A percentile compares a stretch with the other conserved stretches of the same genome.
Conservation (phyloP, 2,888 invertebrate species). For the Timandra comae region DNA sequence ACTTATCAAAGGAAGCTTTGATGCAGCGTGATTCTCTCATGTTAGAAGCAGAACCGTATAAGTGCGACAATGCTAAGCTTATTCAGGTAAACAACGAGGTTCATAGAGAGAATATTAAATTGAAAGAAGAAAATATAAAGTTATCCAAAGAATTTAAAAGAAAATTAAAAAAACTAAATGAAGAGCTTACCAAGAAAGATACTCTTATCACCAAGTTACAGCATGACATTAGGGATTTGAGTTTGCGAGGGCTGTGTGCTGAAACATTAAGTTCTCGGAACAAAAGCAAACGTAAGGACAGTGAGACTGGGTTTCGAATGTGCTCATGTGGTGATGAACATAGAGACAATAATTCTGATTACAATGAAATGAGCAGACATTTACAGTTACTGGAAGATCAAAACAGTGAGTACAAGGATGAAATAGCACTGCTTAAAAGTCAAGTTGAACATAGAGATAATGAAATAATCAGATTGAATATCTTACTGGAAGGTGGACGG, state of each 20-base stretch:
- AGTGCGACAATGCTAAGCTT: constrained; percentile 86
- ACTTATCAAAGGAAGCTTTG: constrained; percentile 81
- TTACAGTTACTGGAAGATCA: constrained; percentile 61
- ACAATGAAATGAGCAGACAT: constrained; percentile 58
- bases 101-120: constrained; percentile 79
- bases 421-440: constrained; percentile 51
- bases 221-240: constrained; percentile 60
- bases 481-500: constrained; percentile 83
- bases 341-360: constrained; percentile 54
- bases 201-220: constrained; percentile 55
- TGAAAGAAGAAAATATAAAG: constrained; percentile 80
- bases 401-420: constrained; percentile 53
- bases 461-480: constrained; percentile 82
- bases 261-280: constrained; percentile 63
- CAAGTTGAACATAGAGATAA: constrained; percentile 77
- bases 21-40: constrained; percentile 83
- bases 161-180: constrained; percentile 78
- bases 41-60: constrained; percentile 85
- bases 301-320: constrained; percentile 32
- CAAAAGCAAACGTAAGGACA: constrained; percentile 55
- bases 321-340: constrained; percentile 48
- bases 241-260: constrained; percentile 63
- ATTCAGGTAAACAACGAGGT: constrained; percentile 85
- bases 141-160: constrained; percentile 76
- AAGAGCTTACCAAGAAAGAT: constrained; percentile 77